A percentile compares a stretch with the other conserved stretches of the same genome.
These are phyloP conservation scores for Tetranychus piercei DNA, from an alignment of 2,888 invertebrate genomes.

Conservation along the genomic window DNA sequence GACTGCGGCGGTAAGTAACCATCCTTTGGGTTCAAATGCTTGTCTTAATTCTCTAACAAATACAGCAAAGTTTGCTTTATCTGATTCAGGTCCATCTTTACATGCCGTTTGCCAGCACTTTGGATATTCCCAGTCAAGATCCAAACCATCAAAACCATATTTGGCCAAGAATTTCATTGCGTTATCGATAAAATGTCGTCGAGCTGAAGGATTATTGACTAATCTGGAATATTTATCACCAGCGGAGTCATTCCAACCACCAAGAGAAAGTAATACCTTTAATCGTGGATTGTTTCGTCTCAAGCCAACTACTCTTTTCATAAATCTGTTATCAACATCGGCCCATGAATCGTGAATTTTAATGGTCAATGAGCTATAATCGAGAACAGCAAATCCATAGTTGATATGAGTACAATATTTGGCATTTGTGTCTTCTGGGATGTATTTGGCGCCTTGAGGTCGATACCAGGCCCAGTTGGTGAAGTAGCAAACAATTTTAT, in stretches of 20 bases:
- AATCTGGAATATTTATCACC: conserved; percentile 55
- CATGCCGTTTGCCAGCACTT: conserved; percentile 24
- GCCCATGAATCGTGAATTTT: conserved; percentile 58
- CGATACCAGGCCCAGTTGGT: conserved; percentile 64
- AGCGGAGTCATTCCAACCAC: conserved; percentile 87
- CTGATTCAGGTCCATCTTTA: conserved; percentile 34
- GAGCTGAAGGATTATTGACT: conserved; percentile 44
- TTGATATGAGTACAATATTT: conserved; percentile 67
- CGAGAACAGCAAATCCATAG: conserved; percentile 39
- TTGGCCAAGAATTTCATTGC: conserved; percentile 47
- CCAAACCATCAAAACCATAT: conserved; percentile 65
- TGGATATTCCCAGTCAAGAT: conserved; percentile 86
- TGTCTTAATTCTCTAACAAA: conserved; percentile 19
- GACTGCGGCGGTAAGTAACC: conserved; percentile 59
- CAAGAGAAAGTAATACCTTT: conserved; percentile 63
- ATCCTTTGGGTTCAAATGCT: conserved; percentile 40
- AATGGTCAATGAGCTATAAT: conserved; percentile 45
- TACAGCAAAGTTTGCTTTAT: conserved; percentile 23
- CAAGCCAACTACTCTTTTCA: conserved; percentile 53
- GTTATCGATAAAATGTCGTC: conserved; percentile 46
- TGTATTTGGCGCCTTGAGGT: conserved; percentile 52
- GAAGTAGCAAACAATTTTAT: conserved; percentile 67
- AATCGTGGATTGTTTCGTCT: conserved; percentile 46
- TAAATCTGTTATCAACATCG: conserved; percentile 68
- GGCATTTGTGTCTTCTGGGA: conserved; percentile 56